phyloP scores from a whole-genome alignment of 2,113 vertebrate genomes.

The Hemiscyllium ocellatum region DNA sequence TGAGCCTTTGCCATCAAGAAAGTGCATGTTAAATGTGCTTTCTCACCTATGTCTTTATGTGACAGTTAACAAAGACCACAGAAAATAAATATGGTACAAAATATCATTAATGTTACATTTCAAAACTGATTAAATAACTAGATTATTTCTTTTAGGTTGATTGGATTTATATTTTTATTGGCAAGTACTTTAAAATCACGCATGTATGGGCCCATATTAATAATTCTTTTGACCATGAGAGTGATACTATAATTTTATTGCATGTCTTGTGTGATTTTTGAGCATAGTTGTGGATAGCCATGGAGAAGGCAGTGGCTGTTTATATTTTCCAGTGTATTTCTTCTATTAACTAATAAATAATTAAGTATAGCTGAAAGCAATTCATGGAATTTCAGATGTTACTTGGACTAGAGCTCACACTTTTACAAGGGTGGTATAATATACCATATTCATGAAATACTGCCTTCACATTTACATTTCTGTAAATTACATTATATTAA shows the following conservation, averaged over 20 bases:
- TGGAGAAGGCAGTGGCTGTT: slow-evolving; percentile 15
- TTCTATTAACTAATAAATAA: slow-evolving; percentile 38
- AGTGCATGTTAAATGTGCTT: slow-evolving; percentile 1
- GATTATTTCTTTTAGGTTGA: neutral
- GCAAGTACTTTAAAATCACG: neutral
- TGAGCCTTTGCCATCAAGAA: neutral
- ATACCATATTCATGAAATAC: slow-evolving; percentile 28
- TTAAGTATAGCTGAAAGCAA: slow-evolving; percentile 38
- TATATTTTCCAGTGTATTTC: slow-evolving; percentile 31
- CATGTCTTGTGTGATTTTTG: neutral
- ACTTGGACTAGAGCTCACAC: neutral
- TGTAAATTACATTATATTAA: slow-evolving; percentile 29
- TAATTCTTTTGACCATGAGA: neutral
- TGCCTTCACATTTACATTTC: slow-evolving; percentile 10
- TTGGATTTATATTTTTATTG: slow-evolving; percentile 16
- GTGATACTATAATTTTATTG: slow-evolving; percentile 8
- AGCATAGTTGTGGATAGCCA: neutral
- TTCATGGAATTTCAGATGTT: slow-evolving; percentile 33
- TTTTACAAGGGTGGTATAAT: slow-evolving; percentile 18
- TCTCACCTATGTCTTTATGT: neutral
- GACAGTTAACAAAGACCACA: neutral
- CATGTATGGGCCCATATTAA: neutral
- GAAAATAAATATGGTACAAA: neutral
- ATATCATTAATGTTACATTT: neutral
- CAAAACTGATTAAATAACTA: neutral